Percentiles rank a stretch among this genome's conserved stretches.
phyloP scores from a whole-genome alignment of 1,140 invertebrate genomes.

The Eumeta japonica region DNA sequence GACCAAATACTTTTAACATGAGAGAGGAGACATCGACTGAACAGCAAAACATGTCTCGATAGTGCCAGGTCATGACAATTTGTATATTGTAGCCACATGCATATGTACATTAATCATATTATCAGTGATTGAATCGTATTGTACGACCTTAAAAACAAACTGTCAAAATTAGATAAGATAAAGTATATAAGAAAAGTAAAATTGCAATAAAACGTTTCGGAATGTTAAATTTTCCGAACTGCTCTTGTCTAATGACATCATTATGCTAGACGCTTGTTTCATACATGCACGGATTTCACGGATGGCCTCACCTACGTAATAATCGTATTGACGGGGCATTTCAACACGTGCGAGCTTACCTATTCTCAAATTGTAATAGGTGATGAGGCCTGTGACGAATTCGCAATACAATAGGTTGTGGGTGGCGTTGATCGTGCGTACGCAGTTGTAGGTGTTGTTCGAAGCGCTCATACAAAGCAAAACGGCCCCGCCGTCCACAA shows the following conservation, averaged over 20 bases:
- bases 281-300: background rate
- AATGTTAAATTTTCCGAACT: background rate
- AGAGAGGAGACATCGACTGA: background rate
- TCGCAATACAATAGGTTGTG: slow-evolving; percentile 98
- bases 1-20: no score
- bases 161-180: no score
- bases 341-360: slow-evolving; percentile 59
- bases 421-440: slow-evolving; percentile 91
- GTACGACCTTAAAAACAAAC: no score
- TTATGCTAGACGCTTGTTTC: background rate
- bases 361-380: slow-evolving; percentile 88
- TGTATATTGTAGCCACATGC: no score
- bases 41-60: no score
- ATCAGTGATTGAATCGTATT: no score
- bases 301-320: background rate
- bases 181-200: no score
- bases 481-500: slow-evolving; percentile 92
- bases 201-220: no score
- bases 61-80: no score
- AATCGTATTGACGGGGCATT: background rate
- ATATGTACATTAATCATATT: no score
- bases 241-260: background rate
- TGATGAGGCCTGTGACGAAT: slow-evolving; percentile 92
- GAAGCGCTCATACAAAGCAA: slow-evolving; percentile 99
- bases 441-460: slow-evolving; percentile 97